Percentiles rank a stretch among this genome's conserved stretches.
Conservation (phyloP, 2,888 invertebrate genomes). For the Apamea crenata region DNA sequence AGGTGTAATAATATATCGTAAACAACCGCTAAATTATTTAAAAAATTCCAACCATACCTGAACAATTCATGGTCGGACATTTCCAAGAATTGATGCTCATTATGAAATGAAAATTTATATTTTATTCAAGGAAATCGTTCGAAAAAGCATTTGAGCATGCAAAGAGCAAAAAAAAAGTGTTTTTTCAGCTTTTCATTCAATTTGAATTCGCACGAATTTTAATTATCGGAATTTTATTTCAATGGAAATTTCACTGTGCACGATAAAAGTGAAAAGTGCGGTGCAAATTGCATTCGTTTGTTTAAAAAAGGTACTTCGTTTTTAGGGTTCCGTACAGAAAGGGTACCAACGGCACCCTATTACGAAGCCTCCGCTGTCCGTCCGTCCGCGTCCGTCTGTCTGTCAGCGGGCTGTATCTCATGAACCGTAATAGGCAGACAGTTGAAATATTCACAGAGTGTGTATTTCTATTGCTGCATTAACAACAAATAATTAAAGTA, state of each 20-base stretch:
- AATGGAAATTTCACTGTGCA: not conserved
- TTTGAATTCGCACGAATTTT: not conserved
- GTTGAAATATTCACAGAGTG: too few species aligned
- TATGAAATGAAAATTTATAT: not conserved
- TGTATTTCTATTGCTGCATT: too few species aligned
- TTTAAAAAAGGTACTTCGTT: not conserved
- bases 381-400: too few species aligned
- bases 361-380: too few species aligned
- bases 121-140: not conserved
- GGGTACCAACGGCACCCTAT: too few species aligned
- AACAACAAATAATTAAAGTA: too few species aligned
- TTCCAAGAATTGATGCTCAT: not conserved
- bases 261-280: not conserved
- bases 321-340: too few species aligned
- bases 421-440: too few species aligned
- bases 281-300: conserved; percentile 25
- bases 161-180: not conserved
- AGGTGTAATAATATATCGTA: not conserved
- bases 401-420: too few species aligned
- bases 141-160: not conserved
- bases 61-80: not conserved
- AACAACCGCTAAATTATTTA: not conserved
- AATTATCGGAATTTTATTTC: conserved; percentile 17
- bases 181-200: not conserved
- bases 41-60: not conserved